phyloP scores from a whole-genome alignment of 2,888 invertebrate genomes.

The Caenorhabditis parvicauda region DNA sequence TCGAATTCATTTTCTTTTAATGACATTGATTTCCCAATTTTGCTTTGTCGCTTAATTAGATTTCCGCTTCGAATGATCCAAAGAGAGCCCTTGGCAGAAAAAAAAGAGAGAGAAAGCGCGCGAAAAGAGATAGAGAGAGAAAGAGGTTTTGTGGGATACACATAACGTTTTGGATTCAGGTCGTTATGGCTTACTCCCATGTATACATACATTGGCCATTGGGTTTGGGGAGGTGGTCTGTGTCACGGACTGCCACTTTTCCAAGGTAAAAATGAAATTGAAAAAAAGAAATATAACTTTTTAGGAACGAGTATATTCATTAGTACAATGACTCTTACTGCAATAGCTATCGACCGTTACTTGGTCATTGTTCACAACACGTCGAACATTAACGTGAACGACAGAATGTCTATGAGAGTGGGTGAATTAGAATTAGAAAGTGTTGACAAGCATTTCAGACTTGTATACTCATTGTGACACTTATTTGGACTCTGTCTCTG shows the following conservation, averaged over 20 bases:
- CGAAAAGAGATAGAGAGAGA: neutral
- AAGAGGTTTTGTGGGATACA: neutral
- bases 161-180: conserved; percentile 67
- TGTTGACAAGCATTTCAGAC: conserved; percentile 49
- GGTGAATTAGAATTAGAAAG: conserved; percentile 38
- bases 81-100: too few relatives aligned
- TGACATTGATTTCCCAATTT: too few relatives aligned
- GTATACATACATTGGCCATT: conserved; percentile 83
- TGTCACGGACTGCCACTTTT: conserved; percentile 91
- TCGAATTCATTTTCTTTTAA: too few relatives aligned
- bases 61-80: too few relatives aligned
- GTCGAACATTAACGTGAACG: conserved; percentile 67
- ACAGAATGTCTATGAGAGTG: conserved; percentile 86
- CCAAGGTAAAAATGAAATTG: conserved; percentile 20
- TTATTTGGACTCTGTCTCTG: conserved; percentile 86
- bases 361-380: conserved; percentile 91
- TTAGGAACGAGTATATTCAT: conserved; percentile 90
- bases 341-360: conserved; percentile 94
- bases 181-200: conserved; percentile 95
- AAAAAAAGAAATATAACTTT: conserved; percentile 9
- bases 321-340: conserved; percentile 90
- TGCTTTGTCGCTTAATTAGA: too few relatives aligned
- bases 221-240: conserved; percentile 86
- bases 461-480: conserved; percentile 75
- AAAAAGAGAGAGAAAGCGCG: too few relatives aligned